phyloP scores from a whole-genome alignment of 1,140 invertebrate genomes.

The Phenacoccus solenopsis region DNA sequence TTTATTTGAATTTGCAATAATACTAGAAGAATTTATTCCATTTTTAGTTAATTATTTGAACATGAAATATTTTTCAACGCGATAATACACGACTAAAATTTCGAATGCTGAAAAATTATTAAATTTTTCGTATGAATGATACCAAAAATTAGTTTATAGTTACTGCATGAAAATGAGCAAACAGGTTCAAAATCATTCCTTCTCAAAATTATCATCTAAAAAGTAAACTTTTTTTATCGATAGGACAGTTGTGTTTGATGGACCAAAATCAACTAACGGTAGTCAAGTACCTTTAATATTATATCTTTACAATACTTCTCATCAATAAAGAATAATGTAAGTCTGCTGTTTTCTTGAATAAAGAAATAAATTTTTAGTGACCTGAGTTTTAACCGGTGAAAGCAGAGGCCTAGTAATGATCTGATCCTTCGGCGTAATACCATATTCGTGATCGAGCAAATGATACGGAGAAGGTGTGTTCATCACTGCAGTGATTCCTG shows the following conservation, averaged over 20 bases:
- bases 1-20: no score
- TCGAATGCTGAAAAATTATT: no score
- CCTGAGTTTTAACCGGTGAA: slow-evolving; percentile 39
- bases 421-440: slow-evolving; percentile 62
- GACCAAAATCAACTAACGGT: background rate
- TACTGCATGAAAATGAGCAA: no score
- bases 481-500: background rate
- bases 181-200: no score
- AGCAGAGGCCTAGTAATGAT: slow-evolving; percentile 42
- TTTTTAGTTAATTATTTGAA: no score
- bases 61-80: no score
- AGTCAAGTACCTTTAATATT: background rate
- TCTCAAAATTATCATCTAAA: no score
- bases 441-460: slow-evolving; percentile 71
- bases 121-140: no score
- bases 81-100: no score
- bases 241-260: background rate
- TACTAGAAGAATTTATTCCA: no score
- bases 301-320: background rate
- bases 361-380: slow-evolving; percentile 26
- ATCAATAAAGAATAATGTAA: background rate
- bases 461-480: slow-evolving; percentile 46
- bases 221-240: background rate
- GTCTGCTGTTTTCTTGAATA: background rate
- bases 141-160: no score